Evolutionary conservation across 2,888 invertebrate genomes (phyloP).

Genomic region (Macrophya annulata): DNA sequence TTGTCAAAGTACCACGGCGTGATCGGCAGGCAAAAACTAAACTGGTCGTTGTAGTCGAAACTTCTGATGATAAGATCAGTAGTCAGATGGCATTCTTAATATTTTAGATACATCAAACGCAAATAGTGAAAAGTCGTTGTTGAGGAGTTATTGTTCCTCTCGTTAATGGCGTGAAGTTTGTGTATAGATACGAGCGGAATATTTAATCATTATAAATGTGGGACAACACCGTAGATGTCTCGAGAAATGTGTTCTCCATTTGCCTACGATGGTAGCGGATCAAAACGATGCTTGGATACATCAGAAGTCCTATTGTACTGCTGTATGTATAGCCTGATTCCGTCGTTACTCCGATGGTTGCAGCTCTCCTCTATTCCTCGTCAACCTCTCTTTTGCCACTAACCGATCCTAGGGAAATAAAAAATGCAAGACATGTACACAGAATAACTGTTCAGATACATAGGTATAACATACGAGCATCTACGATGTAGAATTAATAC

Average conservation of each 20-base stretch:
- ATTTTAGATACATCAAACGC: not conserved
- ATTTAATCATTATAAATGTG: slow-evolving; percentile 56
- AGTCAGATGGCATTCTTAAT: not conserved
- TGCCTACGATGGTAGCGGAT: slow-evolving; percentile 54
- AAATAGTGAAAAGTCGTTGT: slow-evolving; percentile 22
- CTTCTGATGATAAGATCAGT: not conserved
- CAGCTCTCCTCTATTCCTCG: slow-evolving; percentile 38
- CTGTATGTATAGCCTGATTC: slow-evolving; percentile 34
- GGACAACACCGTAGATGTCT: slow-evolving; percentile 58
- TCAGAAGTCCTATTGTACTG: slow-evolving; percentile 27
- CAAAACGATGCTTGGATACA: slow-evolving; percentile 42
- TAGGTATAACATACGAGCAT: slow-evolving; percentile 48
- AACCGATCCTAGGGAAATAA: slow-evolving; percentile 60
- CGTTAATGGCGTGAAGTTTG: slow-evolving; percentile 30
- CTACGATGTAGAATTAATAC: slow-evolving; percentile 46
- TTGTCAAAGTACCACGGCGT: not conserved
- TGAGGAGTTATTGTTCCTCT: slow-evolving; percentile 26
- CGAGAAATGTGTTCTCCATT: slow-evolving; percentile 57
- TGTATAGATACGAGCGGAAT: slow-evolving; percentile 53
- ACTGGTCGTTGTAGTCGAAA: not conserved
- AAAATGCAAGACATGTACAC: slow-evolving; percentile 65
- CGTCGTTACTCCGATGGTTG: slow-evolving; percentile 44
- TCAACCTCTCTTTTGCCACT: slow-evolving; percentile 45
- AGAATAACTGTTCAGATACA: slow-evolving; percentile 63
- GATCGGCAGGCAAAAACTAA: slow-evolving; percentile 1